A percentile compares a stretch with the other conserved stretches of the same genome.
phyloP scores from a whole-genome alignment of 2,113 vertebrate genomes.

The Myanophis thanlyinensis region DNA sequence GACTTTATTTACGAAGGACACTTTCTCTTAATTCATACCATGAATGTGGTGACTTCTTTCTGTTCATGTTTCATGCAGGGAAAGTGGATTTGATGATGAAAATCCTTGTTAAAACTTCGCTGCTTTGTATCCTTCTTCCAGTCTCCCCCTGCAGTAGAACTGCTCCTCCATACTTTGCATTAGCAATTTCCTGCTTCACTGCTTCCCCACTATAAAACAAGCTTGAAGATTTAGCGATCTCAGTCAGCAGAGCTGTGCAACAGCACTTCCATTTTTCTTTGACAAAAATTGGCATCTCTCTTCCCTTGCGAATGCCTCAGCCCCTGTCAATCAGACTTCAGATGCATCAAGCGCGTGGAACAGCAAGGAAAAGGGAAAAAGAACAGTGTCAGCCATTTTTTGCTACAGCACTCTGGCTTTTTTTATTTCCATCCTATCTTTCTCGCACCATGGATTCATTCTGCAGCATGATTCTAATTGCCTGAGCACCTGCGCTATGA shows the following conservation, averaged over 20 bases:
- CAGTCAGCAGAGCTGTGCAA: slow-evolving; percentile 57
- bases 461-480: neutral
- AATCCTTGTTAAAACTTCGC: slow-evolving; percentile 12
- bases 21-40: slow-evolving; percentile 24
- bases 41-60: slow-evolving; percentile 1
- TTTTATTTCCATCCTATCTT: slow-evolving; percentile 20
- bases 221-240: slow-evolving; percentile 58
- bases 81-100: slow-evolving; percentile 37
- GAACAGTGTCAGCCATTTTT: slow-evolving; percentile 18
- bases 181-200: slow-evolving; percentile 75
- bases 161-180: slow-evolving; percentile 59
- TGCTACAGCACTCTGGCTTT: neutral
- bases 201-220: slow-evolving; percentile 67
- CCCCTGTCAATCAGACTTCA: slow-evolving; percentile 38
- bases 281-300: slow-evolving; percentile 56
- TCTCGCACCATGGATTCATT: neutral
- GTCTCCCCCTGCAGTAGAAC: slow-evolving; percentile 47
- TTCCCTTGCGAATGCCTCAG: slow-evolving; percentile 26
- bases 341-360: slow-evolving; percentile 22
- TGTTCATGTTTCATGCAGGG: slow-evolving; percentile 25
- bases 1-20: neutral
- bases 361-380: neutral
- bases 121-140: slow-evolving; percentile 20
- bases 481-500: neutral
- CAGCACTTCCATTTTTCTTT: slow-evolving; percentile 61